Conservation (phyloP, 1,140 invertebrate species). For the Tribolium castaneum region DNA sequence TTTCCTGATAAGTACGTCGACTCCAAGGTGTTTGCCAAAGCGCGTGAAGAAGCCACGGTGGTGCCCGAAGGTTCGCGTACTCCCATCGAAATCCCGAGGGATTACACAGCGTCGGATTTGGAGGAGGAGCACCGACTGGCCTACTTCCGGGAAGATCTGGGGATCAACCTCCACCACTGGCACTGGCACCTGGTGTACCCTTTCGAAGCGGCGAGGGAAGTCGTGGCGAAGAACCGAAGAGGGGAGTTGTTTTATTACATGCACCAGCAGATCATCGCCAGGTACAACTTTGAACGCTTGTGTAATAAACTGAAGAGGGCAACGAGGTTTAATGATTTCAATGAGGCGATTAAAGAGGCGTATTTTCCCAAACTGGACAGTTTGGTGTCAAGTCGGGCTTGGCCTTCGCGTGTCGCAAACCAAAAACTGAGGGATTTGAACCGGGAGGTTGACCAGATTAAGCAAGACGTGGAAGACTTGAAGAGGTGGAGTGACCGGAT, state of each 20-base stretch:
- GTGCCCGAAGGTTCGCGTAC: conserved; percentile 71
- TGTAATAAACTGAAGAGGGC: conserved; percentile 71
- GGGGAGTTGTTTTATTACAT: conserved; percentile 83
- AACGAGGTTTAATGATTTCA: conserved; percentile 70
- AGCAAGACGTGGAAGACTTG: conserved; percentile 75
- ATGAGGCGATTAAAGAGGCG: conserved; percentile 73
- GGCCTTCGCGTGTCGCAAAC: conserved; percentile 72
- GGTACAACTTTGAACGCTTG: conserved; percentile 77
- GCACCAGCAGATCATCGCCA: conserved; percentile 77
- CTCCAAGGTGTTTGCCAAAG: conserved; percentile 73
- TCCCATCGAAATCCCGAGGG: conserved; percentile 75
- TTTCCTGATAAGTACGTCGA: conserved; percentile 86
- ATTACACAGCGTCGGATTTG: conserved; percentile 78
- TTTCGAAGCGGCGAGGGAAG: conserved; percentile 68
- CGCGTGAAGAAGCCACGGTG: conserved; percentile 76
- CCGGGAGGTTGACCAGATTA: conserved; percentile 74
- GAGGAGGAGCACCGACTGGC: conserved; percentile 80
- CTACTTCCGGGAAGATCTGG: conserved; percentile 80
- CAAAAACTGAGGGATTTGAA: conserved; percentile 73
- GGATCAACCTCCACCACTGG: conserved; percentile 83
- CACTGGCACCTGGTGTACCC: conserved; percentile 86
- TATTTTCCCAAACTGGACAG: conserved; percentile 80
- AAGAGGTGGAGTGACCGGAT: conserved; percentile 82
- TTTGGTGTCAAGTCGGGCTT: conserved; percentile 72
- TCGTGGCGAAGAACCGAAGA: conserved; percentile 75